phyloP scores from a whole-genome alignment of 2,888 invertebrate species.

The Caenorhabditis sp. region DNA sequence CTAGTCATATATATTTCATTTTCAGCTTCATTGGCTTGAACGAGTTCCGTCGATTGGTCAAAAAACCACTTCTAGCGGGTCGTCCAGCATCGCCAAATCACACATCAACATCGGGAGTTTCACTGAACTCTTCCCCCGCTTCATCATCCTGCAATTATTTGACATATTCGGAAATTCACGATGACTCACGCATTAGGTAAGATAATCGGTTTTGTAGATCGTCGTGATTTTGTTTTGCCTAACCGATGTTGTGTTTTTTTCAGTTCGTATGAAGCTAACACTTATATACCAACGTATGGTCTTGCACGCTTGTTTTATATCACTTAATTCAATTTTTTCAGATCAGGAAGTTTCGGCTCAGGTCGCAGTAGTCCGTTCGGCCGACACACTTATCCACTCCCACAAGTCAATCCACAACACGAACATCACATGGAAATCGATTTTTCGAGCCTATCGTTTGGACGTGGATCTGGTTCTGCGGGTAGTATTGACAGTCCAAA shows the following conservation, averaged over 20 bases:
- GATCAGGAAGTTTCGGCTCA: constrained; percentile 32
- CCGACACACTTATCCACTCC: not conserved
- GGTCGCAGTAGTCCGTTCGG: constrained; percentile 32
- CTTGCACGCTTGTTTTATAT: constrained; percentile 14
- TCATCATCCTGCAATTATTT: constrained; percentile 22
- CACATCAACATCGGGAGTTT: constrained; percentile 32
- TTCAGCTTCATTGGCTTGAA: constrained; percentile 28
- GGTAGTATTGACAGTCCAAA: constrained; percentile 23
- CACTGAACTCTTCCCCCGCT: constrained; percentile 37
- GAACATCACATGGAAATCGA: constrained; percentile 22
- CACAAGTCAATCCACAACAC: not conserved
- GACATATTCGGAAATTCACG: constrained; percentile 22
- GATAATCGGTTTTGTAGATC: not conserved
- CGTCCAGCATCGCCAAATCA: constrained; percentile 33
- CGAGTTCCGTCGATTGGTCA: constrained; percentile 30
- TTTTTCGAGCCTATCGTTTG: constrained; percentile 13
- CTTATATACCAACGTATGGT: not conserved
- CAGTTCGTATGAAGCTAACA: not conserved
- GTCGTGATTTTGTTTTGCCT: not conserved
- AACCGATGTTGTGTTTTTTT: not conserved
- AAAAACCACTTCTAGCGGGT: constrained; percentile 18
- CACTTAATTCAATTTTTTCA: constrained; percentile 1
- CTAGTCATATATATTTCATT: no score
- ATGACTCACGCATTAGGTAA: constrained; percentile 6
- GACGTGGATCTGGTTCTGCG: constrained; percentile 14